Base-by-base conservation (phyloP, 2,888 invertebrate genomes). In the Fissipunctia ypsillon region DNA sequence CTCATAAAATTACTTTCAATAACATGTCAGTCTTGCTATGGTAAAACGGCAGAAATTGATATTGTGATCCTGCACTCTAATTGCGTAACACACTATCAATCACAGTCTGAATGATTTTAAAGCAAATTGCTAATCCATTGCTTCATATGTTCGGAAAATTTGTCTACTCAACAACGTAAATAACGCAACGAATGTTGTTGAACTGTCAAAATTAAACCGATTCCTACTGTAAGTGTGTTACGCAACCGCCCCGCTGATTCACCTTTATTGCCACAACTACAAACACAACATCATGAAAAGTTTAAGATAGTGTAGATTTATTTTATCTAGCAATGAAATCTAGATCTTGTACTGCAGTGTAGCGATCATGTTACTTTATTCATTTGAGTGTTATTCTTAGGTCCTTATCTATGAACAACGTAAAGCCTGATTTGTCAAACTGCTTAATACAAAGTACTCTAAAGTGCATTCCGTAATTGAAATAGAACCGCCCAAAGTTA, bases 251-350 rank as follows among this genome's bases (percentile, higher is more conserved):
- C n/a, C n/a, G n/a, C n/a, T n/a, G 9, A 38, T 56, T 66, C 57
- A 63, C 52, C n/a, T 63, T 48, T 57, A 77, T 57, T 28, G n/a
- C 45, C 35, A 59, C 28, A 64, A 69, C 59, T 35, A 64, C 56
- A 67, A 67, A 70, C 43, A 52, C 43, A 57, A 69, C 52, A 52
- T 73, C 45, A 65, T 64, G 80, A 69, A 80, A 76, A 81, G 35
- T 67, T 67, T 31, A 80, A 67, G 71, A 69, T 56, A 60, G 66
- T 69, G 56, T 81, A 71, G 63, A 73, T 76, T 74, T 71, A 75
- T 78, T 84, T 81, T 84, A 88, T 88, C 86, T 83, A 60, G 64
- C 73, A 52, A 64, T 73, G 66, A 79, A 66, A 85, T 86, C 84
- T 85, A 67, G 66, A 48, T 66, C 69, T 75, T 73, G 70, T 67